Evolutionary conservation across 2,888 invertebrate genomes (phyloP).

Genomic region (Cephus pulcher): DNA sequence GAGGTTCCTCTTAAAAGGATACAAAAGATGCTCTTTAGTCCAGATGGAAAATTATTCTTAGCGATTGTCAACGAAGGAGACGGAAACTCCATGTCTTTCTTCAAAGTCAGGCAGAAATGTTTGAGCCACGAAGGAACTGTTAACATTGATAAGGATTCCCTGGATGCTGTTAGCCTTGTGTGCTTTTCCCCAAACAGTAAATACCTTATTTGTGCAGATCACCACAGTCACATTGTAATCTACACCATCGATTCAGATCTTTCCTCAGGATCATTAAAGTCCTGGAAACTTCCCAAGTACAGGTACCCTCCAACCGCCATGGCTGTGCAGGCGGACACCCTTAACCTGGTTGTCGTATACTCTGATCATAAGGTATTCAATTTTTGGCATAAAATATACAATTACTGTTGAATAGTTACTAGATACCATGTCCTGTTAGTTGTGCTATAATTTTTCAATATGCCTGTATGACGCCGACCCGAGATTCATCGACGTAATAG

Average conservation of each 20-base stretch:
- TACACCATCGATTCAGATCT: constrained; percentile 68
- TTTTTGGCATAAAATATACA: background rate
- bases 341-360: constrained; percentile 78
- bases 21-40: constrained; percentile 59
- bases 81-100: constrained; percentile 46
- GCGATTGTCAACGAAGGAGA: constrained; percentile 44
- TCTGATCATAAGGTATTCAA: constrained; percentile 79
- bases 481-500: background rate
- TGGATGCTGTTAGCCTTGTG: constrained; percentile 43
- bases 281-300: constrained; percentile 77
- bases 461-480: background rate
- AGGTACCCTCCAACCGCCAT: constrained; percentile 79
- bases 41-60: constrained; percentile 53
- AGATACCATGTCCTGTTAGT: background rate
- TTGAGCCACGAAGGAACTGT: constrained; percentile 46
- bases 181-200: constrained; percentile 68
- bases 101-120: constrained; percentile 48
- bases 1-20: constrained; percentile 50
- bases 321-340: constrained; percentile 72
- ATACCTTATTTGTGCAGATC: constrained; percentile 78
- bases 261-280: constrained; percentile 34
- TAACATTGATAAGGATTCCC: constrained; percentile 43
- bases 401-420: background rate
- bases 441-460: background rate
- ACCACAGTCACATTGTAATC: constrained; percentile 74